These are phyloP conservation scores for Gonioctena quinquepunctata DNA, from an alignment of 1,140 invertebrate species.

Conservation along the genomic window DNA sequence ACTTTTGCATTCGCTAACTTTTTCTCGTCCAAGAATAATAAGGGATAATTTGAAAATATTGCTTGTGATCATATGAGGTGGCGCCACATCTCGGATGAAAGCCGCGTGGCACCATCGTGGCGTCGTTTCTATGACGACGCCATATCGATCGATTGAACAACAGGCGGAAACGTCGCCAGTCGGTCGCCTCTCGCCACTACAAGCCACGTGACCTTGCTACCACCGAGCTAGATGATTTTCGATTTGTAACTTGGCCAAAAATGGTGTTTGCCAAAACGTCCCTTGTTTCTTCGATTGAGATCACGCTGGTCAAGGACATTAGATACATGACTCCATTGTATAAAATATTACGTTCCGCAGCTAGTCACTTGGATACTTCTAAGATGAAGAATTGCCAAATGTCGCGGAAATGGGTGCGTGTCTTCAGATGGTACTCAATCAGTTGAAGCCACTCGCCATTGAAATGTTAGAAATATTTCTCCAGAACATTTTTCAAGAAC, in stretches of 20 bases:
- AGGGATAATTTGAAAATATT: not conserved
- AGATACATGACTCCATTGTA: too few relatives aligned
- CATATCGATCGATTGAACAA: conserved; percentile 34
- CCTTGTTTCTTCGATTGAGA: not conserved
- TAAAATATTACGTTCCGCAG: too few relatives aligned
- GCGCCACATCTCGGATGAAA: conserved; percentile 34
- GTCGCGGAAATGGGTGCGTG: too few relatives aligned
- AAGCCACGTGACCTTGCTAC: conserved; percentile 31
- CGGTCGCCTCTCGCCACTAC: conserved; percentile 29
- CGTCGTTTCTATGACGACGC: conserved; percentile 40
- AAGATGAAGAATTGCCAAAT: too few relatives aligned
- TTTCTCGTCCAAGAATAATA: too few relatives aligned
- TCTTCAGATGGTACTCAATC: too few relatives aligned
- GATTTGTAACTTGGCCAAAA: conserved; percentile 13
- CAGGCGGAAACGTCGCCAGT: conserved; percentile 31
- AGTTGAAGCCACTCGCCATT: too few relatives aligned
- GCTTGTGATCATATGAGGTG: conserved; percentile 17
- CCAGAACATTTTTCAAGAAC: too few relatives aligned
- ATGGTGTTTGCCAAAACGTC: not conserved
- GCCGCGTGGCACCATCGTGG: conserved; percentile 38
- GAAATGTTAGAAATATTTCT: too few relatives aligned
- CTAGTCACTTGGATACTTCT: too few relatives aligned
- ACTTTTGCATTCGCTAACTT: too few relatives aligned
- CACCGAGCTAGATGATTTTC: not conserved
- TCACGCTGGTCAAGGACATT: not conserved